A percentile compares a stretch with the other conserved stretches of the same genome.
These are phyloP conservation scores for Hirudinaria manillensis DNA, from an alignment of 2,888 invertebrate species.

Conservation along the genomic window DNA sequence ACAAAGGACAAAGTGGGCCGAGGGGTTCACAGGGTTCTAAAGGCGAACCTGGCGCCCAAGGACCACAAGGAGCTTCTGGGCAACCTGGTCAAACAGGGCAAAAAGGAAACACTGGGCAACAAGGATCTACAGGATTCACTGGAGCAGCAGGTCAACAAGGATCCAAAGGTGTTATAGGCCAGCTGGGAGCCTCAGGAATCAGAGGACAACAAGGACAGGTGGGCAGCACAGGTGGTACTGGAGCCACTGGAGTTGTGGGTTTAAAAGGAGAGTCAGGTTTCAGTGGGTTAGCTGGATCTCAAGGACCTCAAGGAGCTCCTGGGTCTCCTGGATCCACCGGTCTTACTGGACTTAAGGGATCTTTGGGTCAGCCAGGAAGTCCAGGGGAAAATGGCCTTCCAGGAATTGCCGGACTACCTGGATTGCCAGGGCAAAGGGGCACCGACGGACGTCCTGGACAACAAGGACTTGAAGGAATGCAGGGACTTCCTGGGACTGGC, in stretches of 20 bases:
- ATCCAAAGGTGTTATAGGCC: slow-evolving; percentile 37
- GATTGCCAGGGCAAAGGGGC: slow-evolving; percentile 23
- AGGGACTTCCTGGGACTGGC: slow-evolving; percentile 24
- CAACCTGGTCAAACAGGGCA: slow-evolving; percentile 33
- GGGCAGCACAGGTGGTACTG: slow-evolving; percentile 25
- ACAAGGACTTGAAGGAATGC: slow-evolving; percentile 29
- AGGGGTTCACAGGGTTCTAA: slow-evolving; percentile 50
- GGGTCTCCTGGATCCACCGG: slow-evolving; percentile 20
- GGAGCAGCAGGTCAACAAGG: slow-evolving; percentile 33
- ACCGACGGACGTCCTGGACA: slow-evolving; percentile 19
- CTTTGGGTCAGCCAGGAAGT: slow-evolving; percentile 18
- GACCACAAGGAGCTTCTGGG: slow-evolving; percentile 33
- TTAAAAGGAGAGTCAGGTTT: slow-evolving; percentile 53
- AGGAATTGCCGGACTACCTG: slow-evolving; percentile 29
- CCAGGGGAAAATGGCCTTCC: slow-evolving; percentile 26
- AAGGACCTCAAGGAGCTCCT: slow-evolving; percentile 53
- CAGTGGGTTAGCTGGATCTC: slow-evolving; percentile 56
- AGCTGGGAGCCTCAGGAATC: slow-evolving; percentile 38
- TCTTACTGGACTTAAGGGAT: slow-evolving; percentile 6
- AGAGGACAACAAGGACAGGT: slow-evolving; percentile 27
- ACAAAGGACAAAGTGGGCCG: slow-evolving; percentile 22
- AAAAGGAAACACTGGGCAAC: slow-evolving; percentile 34
- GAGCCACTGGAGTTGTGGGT: slow-evolving; percentile 37
- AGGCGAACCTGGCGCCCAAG: slow-evolving; percentile 32
- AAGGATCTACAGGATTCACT: slow-evolving; percentile 33